Base-by-base conservation (phyloP, 2,797 vertebrate genomes). In the Sebastes iracundus region DNA sequence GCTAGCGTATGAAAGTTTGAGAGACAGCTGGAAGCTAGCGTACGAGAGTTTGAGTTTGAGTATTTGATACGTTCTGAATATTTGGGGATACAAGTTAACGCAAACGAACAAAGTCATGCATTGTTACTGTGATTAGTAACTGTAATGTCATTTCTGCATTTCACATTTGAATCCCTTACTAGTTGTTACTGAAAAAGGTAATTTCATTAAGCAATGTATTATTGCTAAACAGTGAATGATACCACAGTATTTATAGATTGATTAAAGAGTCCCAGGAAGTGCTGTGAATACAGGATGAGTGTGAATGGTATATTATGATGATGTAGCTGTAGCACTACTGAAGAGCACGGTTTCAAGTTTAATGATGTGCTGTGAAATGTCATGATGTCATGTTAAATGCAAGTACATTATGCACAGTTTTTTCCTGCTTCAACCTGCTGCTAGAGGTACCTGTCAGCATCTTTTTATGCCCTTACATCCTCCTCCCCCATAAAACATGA, bases 381-480 rank as follows among this genome's bases (percentile, higher is more conserved):
- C 30, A 32, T 66, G 18, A 42, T 52, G 32, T 49, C n/a, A n/a
- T 58, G 23, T 32, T 25, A 28, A 38, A 62, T 67, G 42, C 3
- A 13, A 22, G 22, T 2, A 23, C 28, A 66, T 79, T 65, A 33
- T 49, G 13, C 60, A 33, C 56, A 9, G 18, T 12, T n/a, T 38
- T 32, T 42, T 52, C 9, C 68, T 67, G 64, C 14, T 12, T 63
- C 27, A 58, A 23, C 46, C 66, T 30, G 58, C 63, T 73, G 38
- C 9, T 33, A 56, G 46, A 75, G 75, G 27, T n/a, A 46, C 33
- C 74, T 72, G 74, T 77, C 79, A 74, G 27, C 33, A 11, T 62
- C 52, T 56, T 59, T 74, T 42, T 16, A 25, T 49, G 6, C 46
- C n/a, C 7, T 20, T 2, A 49, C 28, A 27, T n/a, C 3, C 13